Percentiles rank a stretch among this genome's conserved stretches.
Evolutionary conservation across 2,113 vertebrate genomes (phyloP).

Genomic region (Montifringilla adamsi): DNA sequence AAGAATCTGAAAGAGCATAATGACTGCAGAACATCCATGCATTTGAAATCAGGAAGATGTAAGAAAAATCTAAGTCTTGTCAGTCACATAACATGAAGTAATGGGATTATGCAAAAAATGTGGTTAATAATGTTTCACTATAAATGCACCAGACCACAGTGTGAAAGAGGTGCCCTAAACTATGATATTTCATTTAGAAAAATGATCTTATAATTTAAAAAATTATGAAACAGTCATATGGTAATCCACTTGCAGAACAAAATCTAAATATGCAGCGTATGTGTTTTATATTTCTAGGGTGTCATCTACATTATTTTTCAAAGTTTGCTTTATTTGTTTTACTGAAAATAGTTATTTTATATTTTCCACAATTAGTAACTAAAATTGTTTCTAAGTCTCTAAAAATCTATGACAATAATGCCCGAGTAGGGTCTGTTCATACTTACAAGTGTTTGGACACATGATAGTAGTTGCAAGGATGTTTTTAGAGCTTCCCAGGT

Average conservation of each 20-base stretch:
- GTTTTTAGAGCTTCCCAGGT: not conserved
- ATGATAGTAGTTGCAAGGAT: not conserved
- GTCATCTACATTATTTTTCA: not conserved
- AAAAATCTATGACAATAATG: not conserved
- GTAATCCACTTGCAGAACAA: not conserved
- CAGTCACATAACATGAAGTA: not conserved
- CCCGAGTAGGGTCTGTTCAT: accelerated
- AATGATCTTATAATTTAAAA: not conserved
- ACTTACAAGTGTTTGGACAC: accelerated
- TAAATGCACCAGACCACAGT: not conserved
- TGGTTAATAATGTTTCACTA: not conserved
- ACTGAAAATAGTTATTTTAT: not conserved
- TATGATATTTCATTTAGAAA: not conserved
- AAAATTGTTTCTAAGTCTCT: not conserved
- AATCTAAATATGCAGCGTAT: not conserved
- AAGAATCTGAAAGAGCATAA: not conserved
- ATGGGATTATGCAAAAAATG: constrained; percentile 8
- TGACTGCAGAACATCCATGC: not conserved
- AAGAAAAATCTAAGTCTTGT: constrained; percentile 6
- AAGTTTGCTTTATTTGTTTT: not conserved
- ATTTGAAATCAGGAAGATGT: not conserved
- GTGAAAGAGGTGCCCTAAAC: not conserved
- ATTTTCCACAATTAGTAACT: not conserved
- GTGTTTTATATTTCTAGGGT: not conserved
- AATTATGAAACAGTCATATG: not conserved